A percentile compares a stretch with the other conserved stretches of the same genome.
phyloP scores from a whole-genome alignment of 2,888 invertebrate genomes.

The Latrodectus elegans region DNA sequence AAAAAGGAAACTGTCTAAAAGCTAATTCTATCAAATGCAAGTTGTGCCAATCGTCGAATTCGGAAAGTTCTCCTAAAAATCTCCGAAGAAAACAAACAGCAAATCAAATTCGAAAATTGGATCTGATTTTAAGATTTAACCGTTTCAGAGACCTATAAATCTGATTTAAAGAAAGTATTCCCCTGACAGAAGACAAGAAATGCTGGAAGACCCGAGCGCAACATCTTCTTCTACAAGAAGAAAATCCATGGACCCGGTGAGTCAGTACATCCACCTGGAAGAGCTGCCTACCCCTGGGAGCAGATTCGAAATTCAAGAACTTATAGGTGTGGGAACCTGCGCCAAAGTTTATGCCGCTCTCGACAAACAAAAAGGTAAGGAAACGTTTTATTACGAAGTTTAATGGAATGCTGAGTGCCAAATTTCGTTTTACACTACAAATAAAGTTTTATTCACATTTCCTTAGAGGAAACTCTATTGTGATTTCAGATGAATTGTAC shows the following conservation, averaged over 20 bases:
- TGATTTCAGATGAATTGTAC: too few species aligned
- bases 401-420: not conserved
- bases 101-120: not conserved
- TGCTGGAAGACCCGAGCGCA: constrained; percentile 23
- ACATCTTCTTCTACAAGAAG: constrained; percentile 1
- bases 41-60: not conserved
- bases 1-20: not conserved
- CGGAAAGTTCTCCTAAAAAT: too few species aligned
- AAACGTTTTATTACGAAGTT: not conserved
- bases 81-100: too few species aligned
- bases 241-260: constrained; percentile 65
- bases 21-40: not conserved
- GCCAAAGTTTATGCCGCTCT: constrained; percentile 85
- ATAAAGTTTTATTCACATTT: too few species aligned
- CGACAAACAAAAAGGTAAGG: constrained; percentile 81
- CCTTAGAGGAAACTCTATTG: too few species aligned
- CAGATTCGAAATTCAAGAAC: constrained; percentile 82
- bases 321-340: constrained; percentile 84
- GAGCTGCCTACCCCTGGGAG: constrained; percentile 84
- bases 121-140: not conserved
- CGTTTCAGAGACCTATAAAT: not conserved
- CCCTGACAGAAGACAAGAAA: constrained; percentile 1
- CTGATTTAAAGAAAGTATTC: not conserved
- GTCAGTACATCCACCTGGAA: constrained; percentile 71
- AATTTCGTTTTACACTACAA: too few species aligned